Base-by-base conservation (phyloP, 2,888 invertebrate species). In the Caenorhabditis sp. region DNA sequence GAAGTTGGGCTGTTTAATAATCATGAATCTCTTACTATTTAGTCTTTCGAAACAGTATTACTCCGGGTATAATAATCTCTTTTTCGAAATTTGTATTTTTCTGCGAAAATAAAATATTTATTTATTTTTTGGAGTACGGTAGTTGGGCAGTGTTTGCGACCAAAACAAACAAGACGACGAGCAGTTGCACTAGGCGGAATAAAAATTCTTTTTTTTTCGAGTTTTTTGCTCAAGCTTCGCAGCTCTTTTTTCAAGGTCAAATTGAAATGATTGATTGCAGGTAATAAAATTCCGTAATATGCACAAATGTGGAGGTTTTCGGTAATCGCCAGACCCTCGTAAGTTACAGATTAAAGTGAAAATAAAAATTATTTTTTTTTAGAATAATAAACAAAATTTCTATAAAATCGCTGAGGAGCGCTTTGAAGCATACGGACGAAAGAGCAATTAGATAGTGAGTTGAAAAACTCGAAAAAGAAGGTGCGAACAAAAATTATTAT, bases 1-100 rank as follows among this genome's bases (percentile, higher is more conserved):
- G 74, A 23, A 69, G 69, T 66, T 74, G 74, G 74, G 73, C 73
- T 57, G 69, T 73, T 37, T 73, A 63, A 69, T 55, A 4, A 27
- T 19, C 27, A 36, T 36, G 61, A 21, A 70, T 70, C 66, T 70
- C 69, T 50, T 31, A 31, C 3, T 65, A 37, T 70, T 58, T 60
- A 58, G 65, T 62, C 65, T 63, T 66, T 70, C 63, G 57, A 43
- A 62, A 59, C 72, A 68, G 63, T 67, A 65, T 72, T 58, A 26
- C 37, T 24, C 62, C 72, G 72, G 72, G 72, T 72, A 68, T 64
- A n/a, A n/a, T n/a, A n/a, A n/a, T 61, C 10, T 26, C 12, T 26
- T 23, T 57, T 43, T 12, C 49, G 59, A 60, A 8, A 21, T 23
- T 21, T 51, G 21, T 51, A 3, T 51, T 23, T 43, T 17, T 43